phyloP scores from a whole-genome alignment of 1,140 invertebrate genomes.

The Drosophila aff. region DNA sequence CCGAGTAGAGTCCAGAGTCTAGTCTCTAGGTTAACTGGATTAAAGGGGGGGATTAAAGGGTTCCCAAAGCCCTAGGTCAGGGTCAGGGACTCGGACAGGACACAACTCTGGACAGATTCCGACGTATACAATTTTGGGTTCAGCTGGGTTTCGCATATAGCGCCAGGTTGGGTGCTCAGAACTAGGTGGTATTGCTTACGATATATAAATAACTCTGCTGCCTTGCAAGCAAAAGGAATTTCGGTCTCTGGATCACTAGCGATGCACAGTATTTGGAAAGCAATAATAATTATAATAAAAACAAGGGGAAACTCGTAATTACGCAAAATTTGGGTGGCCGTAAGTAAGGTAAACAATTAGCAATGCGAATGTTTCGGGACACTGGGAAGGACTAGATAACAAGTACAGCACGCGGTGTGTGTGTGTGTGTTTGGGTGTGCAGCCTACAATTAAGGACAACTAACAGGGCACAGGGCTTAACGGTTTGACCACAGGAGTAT shows the following conservation, averaged over 20 bases:
- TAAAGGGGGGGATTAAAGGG: no score
- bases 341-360: conserved; percentile 13
- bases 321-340: not conserved
- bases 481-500: conserved; percentile 39
- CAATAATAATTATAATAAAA: conserved; percentile 1
- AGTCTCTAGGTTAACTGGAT: conserved; percentile 7
- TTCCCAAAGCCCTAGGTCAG: not conserved
- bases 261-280: conserved; percentile 8
- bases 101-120: conserved; percentile 17
- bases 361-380: conserved; percentile 33
- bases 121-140: conserved; percentile 57
- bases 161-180: conserved; percentile 14
- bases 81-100: conserved; percentile 17
- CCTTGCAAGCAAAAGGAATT: conserved; percentile 51
- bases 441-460: conserved; percentile 28
- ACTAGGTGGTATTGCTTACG: conserved; percentile 33
- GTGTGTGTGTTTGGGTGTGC: not conserved
- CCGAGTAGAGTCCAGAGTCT: conserved; percentile 5
- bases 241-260: conserved; percentile 14
- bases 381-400: conserved; percentile 59
- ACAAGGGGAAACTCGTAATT: not conserved
- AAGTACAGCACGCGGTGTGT: conserved; percentile 36
- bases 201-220: conserved; percentile 44
- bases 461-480: conserved; percentile 16
- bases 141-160: conserved; percentile 15